Conservation (phyloP, 2,113 vertebrate genomes). For the Sinosuthora webbiana region DNA sequence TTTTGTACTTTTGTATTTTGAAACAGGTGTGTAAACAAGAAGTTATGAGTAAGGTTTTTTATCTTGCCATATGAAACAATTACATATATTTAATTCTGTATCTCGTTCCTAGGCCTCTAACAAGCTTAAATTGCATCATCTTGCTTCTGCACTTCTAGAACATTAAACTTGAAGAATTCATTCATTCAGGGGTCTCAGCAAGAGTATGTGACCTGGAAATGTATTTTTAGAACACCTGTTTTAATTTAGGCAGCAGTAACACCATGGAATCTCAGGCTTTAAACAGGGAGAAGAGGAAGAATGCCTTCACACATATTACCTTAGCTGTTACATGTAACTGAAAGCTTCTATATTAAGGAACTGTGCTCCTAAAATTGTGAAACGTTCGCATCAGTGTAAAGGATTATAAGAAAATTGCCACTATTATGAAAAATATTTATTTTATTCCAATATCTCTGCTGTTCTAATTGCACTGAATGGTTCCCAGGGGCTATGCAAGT, state of each 20-base stretch:
- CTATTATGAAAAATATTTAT: not conserved
- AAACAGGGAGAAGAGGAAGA: not conserved
- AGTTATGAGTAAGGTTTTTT: not conserved
- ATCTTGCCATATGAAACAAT: not conserved
- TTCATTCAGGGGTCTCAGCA: not conserved
- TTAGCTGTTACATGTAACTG: not conserved
- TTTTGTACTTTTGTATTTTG: not conserved
- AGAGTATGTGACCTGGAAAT: not conserved
- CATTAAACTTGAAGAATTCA: not conserved
- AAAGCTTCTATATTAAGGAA: not conserved
- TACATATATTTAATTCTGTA: not conserved
- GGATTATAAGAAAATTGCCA: not conserved
- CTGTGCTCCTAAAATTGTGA: not conserved
- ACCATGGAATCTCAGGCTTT: not conserved
- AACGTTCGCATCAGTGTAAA: not conserved
- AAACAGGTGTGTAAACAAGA: not conserved
- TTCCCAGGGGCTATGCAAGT: not conserved
- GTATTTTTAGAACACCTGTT: not conserved
- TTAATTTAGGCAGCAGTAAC: not conserved
- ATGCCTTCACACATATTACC: not conserved
- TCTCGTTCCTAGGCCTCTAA: not conserved
- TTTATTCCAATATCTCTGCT: not conserved
- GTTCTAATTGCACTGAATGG: not conserved
- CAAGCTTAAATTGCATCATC: not conserved
- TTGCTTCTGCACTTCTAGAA: not conserved